These are phyloP conservation scores for Pseudochromis fuscus DNA, from an alignment of 2,797 vertebrate genomes.

Conservation along the genomic window DNA sequence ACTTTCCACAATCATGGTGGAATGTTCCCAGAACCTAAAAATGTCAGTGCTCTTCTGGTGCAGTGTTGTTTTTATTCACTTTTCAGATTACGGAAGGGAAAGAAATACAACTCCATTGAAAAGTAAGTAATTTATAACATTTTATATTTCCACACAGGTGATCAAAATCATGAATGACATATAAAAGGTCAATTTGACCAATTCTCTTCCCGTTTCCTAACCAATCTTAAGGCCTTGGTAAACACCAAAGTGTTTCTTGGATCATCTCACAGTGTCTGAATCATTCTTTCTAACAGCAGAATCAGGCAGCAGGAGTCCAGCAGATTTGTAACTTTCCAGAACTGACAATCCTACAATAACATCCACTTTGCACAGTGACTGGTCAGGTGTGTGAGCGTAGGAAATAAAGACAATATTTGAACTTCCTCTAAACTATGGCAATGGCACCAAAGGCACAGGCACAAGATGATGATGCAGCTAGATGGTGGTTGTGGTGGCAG, in stretches of 20 bases:
- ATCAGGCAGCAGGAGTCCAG: neutral
- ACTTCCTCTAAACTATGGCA: neutral
- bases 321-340: neutral
- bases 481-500: neutral
- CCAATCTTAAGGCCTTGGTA: neutral
- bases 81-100: neutral
- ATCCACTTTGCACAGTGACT: neutral
- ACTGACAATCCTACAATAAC: neutral
- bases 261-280: neutral
- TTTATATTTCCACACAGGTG: neutral
- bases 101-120: neutral
- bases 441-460: neutral
- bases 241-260: neutral
- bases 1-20: slow-evolving; percentile 41
- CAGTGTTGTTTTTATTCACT: slow-evolving; percentile 4
- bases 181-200: neutral
- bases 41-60: slow-evolving; percentile 6
- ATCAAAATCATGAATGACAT: too few species aligned
- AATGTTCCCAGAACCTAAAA: slow-evolving; percentile 33
- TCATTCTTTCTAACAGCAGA: neutral
- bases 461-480: neutral
- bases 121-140: neutral
- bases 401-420: neutral
- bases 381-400: neutral
- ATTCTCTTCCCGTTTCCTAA: neutral